Evolutionary conservation across 2,113 vertebrate species (phyloP).

Genomic region (Leiothrix lutea): DNA sequence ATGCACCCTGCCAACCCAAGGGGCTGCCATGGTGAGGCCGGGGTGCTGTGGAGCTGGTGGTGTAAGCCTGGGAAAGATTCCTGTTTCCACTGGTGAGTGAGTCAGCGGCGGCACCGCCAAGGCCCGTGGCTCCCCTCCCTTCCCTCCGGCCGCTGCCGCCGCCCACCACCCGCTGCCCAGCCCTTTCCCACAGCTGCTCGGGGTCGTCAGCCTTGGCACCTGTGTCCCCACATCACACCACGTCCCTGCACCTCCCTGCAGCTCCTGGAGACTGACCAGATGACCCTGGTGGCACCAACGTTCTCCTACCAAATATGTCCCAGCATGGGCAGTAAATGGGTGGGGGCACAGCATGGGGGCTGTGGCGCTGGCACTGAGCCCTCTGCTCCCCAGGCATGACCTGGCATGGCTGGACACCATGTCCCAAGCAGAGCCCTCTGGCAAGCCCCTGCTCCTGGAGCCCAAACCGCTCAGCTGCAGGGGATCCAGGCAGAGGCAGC

Average conservation of each 20-base stretch:
- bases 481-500: accelerated
- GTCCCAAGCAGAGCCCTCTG: background rate
- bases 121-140: background rate
- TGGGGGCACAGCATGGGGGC: background rate
- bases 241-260: accelerated
- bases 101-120: background rate
- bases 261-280: accelerated
- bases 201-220: background rate
- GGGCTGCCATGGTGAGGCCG: accelerated
- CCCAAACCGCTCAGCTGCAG: no score
- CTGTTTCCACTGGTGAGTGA: slow-evolving; percentile 22
- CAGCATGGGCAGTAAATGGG: accelerated
- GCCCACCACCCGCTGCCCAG: background rate
- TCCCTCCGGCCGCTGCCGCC: background rate
- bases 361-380: accelerated
- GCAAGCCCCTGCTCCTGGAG: background rate
- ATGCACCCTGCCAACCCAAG: accelerated
- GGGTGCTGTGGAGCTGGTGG: background rate
- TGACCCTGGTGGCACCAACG: accelerated
- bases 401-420: accelerated
- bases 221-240: background rate
- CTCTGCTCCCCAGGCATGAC: accelerated
- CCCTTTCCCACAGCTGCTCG: background rate
- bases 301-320: background rate
- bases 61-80: background rate